These are phyloP conservation scores for Phrynosoma platyrhinos DNA, from an alignment of 2,113 vertebrate genomes.

Conservation along the genomic window DNA sequence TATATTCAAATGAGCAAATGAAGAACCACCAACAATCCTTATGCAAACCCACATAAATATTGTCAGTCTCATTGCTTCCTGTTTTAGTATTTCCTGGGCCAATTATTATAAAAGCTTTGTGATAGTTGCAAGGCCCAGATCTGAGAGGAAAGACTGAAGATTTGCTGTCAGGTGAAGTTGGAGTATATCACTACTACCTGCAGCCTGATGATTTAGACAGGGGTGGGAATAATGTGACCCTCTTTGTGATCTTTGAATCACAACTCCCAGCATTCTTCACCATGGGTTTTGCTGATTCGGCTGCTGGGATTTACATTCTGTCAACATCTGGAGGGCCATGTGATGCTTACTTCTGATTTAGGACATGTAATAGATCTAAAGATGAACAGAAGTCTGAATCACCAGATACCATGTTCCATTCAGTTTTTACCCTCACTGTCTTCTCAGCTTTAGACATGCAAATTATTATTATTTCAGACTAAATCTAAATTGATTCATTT, in stretches of 20 bases:
- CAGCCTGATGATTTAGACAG: neutral
- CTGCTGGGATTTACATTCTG: neutral
- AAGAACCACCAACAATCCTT: neutral
- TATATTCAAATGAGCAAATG: neutral
- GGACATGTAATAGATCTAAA: neutral
- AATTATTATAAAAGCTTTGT: neutral
- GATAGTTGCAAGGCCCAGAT: neutral
- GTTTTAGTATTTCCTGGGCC: neutral
- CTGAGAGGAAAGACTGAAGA: neutral
- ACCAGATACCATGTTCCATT: neutral
- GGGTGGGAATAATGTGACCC: no score
- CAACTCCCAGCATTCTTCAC: neutral
- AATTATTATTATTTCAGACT: neutral
- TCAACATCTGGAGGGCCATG: neutral
- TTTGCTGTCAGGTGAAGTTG: neutral
- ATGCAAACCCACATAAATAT: neutral
- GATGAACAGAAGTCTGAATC: neutral
- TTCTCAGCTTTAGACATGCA: neutral
- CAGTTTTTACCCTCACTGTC: neutral
- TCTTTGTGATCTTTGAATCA: neutral
- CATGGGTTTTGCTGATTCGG: no score
- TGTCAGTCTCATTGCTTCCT: neutral
- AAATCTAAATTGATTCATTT: neutral
- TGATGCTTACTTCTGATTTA: no score
- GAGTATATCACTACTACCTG: neutral